Conservation (phyloP, 2,113 vertebrate genomes). For the Turnix velox region DNA sequence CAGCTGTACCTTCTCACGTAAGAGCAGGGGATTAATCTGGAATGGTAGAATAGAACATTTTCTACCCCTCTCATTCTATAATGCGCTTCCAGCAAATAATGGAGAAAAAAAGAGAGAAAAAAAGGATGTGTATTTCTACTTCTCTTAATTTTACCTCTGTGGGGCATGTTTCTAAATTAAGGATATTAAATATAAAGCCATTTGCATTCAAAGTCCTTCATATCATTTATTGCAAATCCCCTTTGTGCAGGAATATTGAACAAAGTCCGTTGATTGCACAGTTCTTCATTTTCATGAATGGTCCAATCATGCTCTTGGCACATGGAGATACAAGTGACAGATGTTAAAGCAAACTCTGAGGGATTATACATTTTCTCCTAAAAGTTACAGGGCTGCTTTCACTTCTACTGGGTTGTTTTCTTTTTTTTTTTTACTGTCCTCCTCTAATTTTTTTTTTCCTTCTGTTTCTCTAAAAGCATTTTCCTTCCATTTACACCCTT, state of each 20-base stretch:
- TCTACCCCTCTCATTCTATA: not conserved
- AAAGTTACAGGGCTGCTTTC: not conserved
- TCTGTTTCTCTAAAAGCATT: not conserved
- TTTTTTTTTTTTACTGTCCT: not conserved
- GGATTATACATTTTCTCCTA: not conserved
- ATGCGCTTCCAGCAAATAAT: not conserved
- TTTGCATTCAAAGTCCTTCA: not conserved
- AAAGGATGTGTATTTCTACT: not conserved
- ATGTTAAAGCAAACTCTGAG: conserved; percentile 2
- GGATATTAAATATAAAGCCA: not conserved
- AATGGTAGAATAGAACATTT: not conserved
- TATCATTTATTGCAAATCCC: not conserved
- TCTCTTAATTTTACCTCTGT: not conserved
- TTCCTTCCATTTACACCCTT: not conserved
- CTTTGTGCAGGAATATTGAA: not conserved
- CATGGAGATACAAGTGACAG: not conserved
- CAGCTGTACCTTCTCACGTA: conserved; percentile 14
- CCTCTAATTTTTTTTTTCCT: not conserved
- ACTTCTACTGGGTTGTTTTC: not conserved
- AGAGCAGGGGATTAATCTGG: not conserved
- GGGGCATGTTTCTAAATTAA: not conserved
- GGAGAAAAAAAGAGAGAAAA: not conserved
- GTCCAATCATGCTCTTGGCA: conserved; percentile 35
- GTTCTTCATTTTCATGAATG: conserved; percentile 4
- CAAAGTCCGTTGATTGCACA: conserved; percentile 43